Evolutionary conservation across 1,140 invertebrate genomes (phyloP), one percentile per base, ranked within the genome.

Genomic region (Lysiphlebus fabarum): DNA sequence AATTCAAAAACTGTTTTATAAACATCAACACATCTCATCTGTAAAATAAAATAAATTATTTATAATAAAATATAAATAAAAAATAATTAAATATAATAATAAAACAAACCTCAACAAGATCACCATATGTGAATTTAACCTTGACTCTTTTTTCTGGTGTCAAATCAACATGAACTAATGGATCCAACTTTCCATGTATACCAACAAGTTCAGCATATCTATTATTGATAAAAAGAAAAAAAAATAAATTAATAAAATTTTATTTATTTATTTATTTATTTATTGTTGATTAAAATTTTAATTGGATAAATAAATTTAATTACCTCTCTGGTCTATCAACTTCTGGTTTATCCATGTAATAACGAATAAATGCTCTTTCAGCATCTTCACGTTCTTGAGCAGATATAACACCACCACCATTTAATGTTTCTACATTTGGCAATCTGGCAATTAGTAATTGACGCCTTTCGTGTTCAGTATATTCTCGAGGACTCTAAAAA

Each of bases 361-460:
- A 90, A 51, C 94, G 82, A 63, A 97, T 92, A 78, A 96, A 96
- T 65, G 92, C 92, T 58, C 93, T 82, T 72, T 97, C 93, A n/a
- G 93, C 90, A 70, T 94, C 90, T 76, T 95, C 91, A 58, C 93
- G 82, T 73, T 96, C 93, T 66, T 92, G 88, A 0, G 82, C 82
- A 37, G 85, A 85, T 65, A 96, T 92, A 36, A 85, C 84, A 45
- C 92, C 93, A 14, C 93, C 93, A 50, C 91, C 91, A 79, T 96
- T 97, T 9, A 97, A 78, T 49, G 88, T 90, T 62, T 85, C 82
- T 17, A 96, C 87, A 71, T 90, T 91, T 43, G 93, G 92, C 56
- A 96, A 77, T 56, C 93, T 82, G 3, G 93, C 93, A 56, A 97
- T 91, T 38, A 95, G 73, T 41, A 95, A 79, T 71, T 94, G 88